Conservation (phyloP, 2,797 vertebrate species). For the Cygnus olor region DNA sequence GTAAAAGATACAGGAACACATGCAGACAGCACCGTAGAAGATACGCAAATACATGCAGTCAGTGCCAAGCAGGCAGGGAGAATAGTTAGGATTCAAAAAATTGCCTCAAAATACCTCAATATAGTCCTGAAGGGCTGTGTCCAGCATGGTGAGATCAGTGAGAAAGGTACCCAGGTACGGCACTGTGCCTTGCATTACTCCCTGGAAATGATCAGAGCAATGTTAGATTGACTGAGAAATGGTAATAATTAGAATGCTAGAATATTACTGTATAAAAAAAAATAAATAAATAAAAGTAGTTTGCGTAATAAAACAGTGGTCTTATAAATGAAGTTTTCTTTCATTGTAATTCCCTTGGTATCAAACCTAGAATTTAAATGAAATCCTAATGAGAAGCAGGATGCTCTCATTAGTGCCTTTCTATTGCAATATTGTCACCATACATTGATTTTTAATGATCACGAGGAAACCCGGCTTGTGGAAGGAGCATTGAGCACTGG, state of each 20-base stretch:
- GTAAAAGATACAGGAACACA: background rate
- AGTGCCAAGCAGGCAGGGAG: background rate
- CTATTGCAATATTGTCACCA: background rate
- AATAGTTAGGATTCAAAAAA: background rate
- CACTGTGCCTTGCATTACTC: constrained; percentile 94
- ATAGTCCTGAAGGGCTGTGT: constrained; percentile 92
- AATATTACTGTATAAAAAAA: background rate
- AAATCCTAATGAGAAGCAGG: background rate
- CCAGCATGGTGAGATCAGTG: constrained; percentile 94
- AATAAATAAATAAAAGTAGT: background rate
- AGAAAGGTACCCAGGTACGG: constrained; percentile 95
- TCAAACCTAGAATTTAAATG: background rate
- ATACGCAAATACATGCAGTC: background rate
- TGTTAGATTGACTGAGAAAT: background rate
- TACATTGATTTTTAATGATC: background rate
- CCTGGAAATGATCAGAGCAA: constrained; percentile 77
- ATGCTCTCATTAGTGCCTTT: background rate
- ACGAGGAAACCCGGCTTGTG: background rate
- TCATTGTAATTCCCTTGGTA: background rate
- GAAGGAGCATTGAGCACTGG: background rate
- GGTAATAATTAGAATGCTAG: background rate
- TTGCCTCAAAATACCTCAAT: constrained; percentile 81
- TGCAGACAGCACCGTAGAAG: background rate
- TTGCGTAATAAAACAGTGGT: background rate
- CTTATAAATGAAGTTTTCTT: background rate